A percentile compares a stretch with the other conserved stretches of the same genome.
Conservation (phyloP, 2,797 vertebrate genomes). For the Pangasius sanitwongsei region DNA sequence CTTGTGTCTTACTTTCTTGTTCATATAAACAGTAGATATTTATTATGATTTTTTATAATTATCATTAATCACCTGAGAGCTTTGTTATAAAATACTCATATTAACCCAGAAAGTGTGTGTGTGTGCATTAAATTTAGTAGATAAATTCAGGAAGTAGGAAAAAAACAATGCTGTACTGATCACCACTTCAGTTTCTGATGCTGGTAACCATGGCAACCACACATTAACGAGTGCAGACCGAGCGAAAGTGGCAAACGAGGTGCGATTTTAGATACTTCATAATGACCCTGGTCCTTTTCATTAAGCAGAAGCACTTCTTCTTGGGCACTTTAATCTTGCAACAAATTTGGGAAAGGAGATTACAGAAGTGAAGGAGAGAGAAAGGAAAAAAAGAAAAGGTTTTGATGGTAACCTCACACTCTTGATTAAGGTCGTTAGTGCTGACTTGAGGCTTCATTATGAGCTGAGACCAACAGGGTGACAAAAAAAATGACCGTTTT, state of each 20-base stretch:
- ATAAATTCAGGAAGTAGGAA: not conserved
- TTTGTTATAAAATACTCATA: not conserved
- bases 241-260: not conserved
- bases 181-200: not conserved
- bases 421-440: not conserved
- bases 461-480: not conserved
- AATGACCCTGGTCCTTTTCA: constrained; percentile 8
- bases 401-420: not conserved
- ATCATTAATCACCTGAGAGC: not conserved
- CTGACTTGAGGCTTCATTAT: not conserved
- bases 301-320: constrained; percentile 9
- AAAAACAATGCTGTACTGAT: constrained; percentile 4
- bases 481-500: not conserved
- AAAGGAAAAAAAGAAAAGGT: not conserved
- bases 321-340: not conserved
- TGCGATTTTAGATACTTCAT: not conserved
- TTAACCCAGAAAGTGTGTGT: not conserved
- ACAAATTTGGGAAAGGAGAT: not conserved
- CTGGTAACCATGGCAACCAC: constrained; percentile 8
- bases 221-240: not conserved
- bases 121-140: not conserved
- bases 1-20: not conserved
- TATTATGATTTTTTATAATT: not conserved
- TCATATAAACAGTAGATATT: not conserved
- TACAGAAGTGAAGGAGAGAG: not conserved